Base-by-base conservation (phyloP, 1,140 invertebrate species). In the Popillia japonica region DNA sequence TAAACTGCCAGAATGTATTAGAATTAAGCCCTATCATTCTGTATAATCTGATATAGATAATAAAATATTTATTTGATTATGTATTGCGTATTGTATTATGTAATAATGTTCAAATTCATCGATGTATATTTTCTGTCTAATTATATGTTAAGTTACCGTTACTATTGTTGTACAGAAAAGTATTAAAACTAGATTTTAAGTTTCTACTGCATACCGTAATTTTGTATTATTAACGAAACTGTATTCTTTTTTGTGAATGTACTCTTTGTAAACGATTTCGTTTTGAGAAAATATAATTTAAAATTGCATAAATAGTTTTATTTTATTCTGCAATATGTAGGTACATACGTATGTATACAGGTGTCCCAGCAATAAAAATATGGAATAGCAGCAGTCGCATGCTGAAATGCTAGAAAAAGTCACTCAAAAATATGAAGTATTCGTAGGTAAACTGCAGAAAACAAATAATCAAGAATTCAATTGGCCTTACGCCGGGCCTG, bases 21-120 rank as follows among this genome's bases (percentile, higher is more conserved):
- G 20, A 68, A 34, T 68, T 68, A 14, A 68, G 48, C 61, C 61
- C 61, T 68, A 68, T 22, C 61, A 68, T 34, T 68, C 27, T 68
- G 0, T 68, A 68, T 68, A 22, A 68, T 68, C 20, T 27, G 27
- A 68, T 22, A 68, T 68, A 68, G 61, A 22, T 68, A 68, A 68
- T 68, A 27, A 68, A 22, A 27, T 68, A 68, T 68, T 68, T 68
- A 68, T 68, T 68, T 68, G 17, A 64, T 68, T 68, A 68, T 55
- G 48, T 55, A 55, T 55, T 55, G 48, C 48, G 17, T 55, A 55
- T n/a, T 55, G 48, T 55, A 55, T 55, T 48, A 3, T 64, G n/a
- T 48, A 17, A 48, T 48, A 48, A 48, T 48, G n/a, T 17, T 48
- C n/a, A 48, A 48, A 64, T 20, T 68, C 20, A 11, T 68, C 61